These are phyloP conservation scores for Paramormyrops kingsleyae DNA, from an alignment of 2,113 vertebrate genomes.

Conservation along the genomic window DNA sequence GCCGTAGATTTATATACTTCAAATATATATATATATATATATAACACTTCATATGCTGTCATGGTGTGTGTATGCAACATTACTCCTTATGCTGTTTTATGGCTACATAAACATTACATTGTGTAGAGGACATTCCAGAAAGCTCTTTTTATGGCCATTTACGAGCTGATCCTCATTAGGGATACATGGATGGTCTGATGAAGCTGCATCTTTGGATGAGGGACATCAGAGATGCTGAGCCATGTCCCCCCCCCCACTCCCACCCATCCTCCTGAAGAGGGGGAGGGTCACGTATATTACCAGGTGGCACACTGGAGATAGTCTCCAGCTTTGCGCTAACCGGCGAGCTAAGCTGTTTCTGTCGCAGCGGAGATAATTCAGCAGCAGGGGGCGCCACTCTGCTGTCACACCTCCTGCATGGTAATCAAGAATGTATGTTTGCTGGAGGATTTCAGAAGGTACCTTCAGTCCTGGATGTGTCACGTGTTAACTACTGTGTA, in stretches of 20 bases:
- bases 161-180: not conserved
- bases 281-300: not conserved
- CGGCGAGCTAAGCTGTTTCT: not conserved
- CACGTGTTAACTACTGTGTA: not conserved
- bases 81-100: not conserved
- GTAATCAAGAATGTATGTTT: not conserved
- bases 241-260: not conserved
- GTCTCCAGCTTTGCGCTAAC: not conserved
- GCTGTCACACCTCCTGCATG: not conserved
- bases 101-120: not conserved
- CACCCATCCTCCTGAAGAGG: not conserved
- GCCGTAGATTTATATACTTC: not conserved
- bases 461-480: not conserved
- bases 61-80: not conserved
- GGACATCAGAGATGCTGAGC: not conserved
- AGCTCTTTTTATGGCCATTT: not conserved
- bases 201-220: not conserved
- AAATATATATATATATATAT: not conserved
- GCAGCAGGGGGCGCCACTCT: not conserved
- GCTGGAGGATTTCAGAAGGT: not conserved
- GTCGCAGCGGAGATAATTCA: not conserved
- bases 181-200: not conserved
- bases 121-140: not conserved
- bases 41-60: not conserved
- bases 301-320: not conserved